Base-by-base conservation (phyloP, 1,140 invertebrate species). In the Maconellicoccus hirsutus region DNA sequence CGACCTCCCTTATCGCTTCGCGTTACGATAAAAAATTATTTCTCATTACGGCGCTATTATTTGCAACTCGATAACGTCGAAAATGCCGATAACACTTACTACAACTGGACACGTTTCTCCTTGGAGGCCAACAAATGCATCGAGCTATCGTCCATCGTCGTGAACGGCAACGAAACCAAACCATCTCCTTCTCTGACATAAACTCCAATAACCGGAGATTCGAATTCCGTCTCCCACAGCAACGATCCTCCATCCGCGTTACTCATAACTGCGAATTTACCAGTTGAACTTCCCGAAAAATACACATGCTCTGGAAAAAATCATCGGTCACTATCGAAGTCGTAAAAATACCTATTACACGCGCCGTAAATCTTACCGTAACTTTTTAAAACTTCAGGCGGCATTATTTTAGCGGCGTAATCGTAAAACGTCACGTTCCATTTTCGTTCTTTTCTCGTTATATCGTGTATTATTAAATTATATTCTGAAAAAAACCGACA, bases 341-440 rank as follows among this genome's bases (percentile, higher is more conserved):
- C 42, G 4, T 16, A 2, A 4, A 52, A 19, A 52, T 2, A 16
- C 42, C n/a, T 7, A 52, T 52, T 8, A 52, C 3, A 52, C n/a
- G n/a, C 2, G 4, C 3, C 42, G 42, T 42, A 42, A 72, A 69
- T 78, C 81, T 82, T 80, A 94, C 92, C 90, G 84, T 96, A 95
- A 81, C 91, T 88, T 75, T 87, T 87, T 16, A 86, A 80, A 78
- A 86, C 82, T 75, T 93, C 87, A 71, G 85, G 83, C 23, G 84
- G 85, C 83, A 92, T 89, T 70, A 86, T 85, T 59, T 85, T 83
- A 14, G 91, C 87, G 1, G 90, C 86, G 79, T 94, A 94, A 80
- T 93, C 90, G 77, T 88, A 92, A 79, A 93, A 98, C 0, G 95
- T 98, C 12, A 97, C 90, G 83, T 98, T 98, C 94, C 95, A 98